Conservation (phyloP, 2,888 invertebrate genomes). For the Drosophila yooni region DNA sequence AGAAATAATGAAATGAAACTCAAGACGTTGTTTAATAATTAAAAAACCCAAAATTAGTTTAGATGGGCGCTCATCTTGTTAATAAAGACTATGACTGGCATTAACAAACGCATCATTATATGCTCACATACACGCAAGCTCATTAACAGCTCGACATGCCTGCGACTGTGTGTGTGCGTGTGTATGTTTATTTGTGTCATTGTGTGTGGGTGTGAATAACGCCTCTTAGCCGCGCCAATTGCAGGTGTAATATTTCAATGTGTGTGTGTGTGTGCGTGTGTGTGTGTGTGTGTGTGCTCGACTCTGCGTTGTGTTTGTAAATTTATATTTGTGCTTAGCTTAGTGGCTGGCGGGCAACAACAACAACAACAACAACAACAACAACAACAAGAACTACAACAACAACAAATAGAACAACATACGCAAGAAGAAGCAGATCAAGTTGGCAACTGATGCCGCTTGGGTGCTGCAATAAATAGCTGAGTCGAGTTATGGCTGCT, state of each 20-base stretch:
- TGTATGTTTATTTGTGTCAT: constrained; percentile 51
- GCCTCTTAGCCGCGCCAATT: constrained; percentile 59
- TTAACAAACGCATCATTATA: constrained; percentile 69
- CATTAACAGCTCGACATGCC: constrained; percentile 35
- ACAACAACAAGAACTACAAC: constrained; percentile 4
- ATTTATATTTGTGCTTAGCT: constrained; percentile 74
- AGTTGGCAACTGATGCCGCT: constrained; percentile 58
- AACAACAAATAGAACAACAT: constrained; percentile 15
- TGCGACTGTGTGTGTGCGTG: constrained; percentile 11
- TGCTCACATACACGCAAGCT: constrained; percentile 26
- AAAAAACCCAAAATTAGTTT: constrained; percentile 64
- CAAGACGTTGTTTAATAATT: constrained; percentile 48
- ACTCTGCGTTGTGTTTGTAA: constrained; percentile 40
- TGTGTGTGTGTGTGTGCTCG: constrained; percentile 12
- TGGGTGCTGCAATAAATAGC: constrained; percentile 69
- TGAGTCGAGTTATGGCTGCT: constrained; percentile 66
- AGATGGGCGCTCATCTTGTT: constrained; percentile 57
- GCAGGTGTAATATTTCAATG: constrained; percentile 80
- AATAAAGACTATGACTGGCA: constrained; percentile 72
- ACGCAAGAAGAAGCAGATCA: constrained; percentile 22
- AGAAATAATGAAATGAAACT: constrained; percentile 39
- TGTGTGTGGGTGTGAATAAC: constrained; percentile 52
- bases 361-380: constrained; percentile 19
- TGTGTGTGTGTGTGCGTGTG: constrained; percentile 31
- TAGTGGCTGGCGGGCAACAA: constrained; percentile 52